Evolutionary conservation across 2,113 vertebrate species (phyloP).

Genomic region (Hemiprocne comata): DNA sequence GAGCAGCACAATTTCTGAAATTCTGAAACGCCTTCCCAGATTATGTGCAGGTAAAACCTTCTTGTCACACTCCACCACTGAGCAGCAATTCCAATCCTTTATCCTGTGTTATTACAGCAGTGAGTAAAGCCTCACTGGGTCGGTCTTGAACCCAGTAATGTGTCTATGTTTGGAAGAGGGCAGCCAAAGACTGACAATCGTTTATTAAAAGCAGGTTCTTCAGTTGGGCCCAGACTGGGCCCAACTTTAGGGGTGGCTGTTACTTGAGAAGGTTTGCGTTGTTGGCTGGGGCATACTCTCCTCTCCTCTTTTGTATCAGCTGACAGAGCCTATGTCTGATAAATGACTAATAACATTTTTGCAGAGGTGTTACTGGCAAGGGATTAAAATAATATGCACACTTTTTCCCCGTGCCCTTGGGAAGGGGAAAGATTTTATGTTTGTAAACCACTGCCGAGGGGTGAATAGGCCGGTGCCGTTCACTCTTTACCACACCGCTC

Average conservation of each 20-base stretch:
- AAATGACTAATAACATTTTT: neutral
- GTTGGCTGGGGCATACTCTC: neutral
- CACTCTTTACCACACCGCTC: fast-evolving
- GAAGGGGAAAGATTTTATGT: neutral
- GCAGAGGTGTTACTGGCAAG: neutral
- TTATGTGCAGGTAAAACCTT: neutral
- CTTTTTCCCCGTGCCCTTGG: neutral
- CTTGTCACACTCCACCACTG: neutral
- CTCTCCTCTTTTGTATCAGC: neutral
- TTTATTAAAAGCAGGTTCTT: neutral
- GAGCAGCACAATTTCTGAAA: neutral
- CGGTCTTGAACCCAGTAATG: fast-evolving
- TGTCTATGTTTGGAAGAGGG: fast-evolving
- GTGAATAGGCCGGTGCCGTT: too few relatives aligned
- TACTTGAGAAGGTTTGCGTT: neutral
- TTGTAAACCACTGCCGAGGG: neutral
- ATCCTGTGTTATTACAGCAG: neutral
- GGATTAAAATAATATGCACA: neutral
- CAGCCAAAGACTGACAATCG: fast-evolving
- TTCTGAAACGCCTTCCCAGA: neutral
- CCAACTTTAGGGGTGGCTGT: neutral
- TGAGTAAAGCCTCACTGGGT: neutral
- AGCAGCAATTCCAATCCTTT: neutral
- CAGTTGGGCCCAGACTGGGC: neutral
- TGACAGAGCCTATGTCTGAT: neutral